phyloP scores from a whole-genome alignment of 2,113 vertebrate genomes.

The Dunckerocampus dactyliophorus region DNA sequence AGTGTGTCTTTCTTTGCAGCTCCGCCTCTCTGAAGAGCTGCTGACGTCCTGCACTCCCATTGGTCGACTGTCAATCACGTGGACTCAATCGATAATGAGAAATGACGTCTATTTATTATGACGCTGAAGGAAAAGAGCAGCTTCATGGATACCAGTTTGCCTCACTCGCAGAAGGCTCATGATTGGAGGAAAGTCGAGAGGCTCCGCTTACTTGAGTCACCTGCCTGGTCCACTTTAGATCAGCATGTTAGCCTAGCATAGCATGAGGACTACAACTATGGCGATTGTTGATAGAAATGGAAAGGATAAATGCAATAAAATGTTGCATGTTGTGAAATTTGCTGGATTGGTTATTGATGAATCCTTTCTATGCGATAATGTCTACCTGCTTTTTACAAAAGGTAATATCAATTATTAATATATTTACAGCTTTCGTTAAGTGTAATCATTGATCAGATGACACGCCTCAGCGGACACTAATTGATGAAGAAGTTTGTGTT shows the following conservation, averaged over 20 bases:
- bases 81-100: slow-evolving; percentile 45
- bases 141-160: background rate
- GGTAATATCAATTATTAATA: too few species aligned
- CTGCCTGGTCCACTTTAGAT: background rate
- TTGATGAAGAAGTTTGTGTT: background rate
- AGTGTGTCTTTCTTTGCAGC: slow-evolving; percentile 75
- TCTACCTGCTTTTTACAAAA: too few species aligned
- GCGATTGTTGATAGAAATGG: slow-evolving; percentile 8
- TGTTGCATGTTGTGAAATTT: slow-evolving; percentile 31
- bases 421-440: too few species aligned
- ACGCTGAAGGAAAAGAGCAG: too few species aligned
- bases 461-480: background rate
- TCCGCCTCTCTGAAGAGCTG: slow-evolving; percentile 83
- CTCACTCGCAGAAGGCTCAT: too few species aligned
- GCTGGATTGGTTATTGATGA: background rate
- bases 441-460: slow-evolving; percentile 7
- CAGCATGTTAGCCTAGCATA: slow-evolving; percentile 5
- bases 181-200: slow-evolving; percentile 1
- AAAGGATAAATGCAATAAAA: slow-evolving; percentile 35
- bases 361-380: too few species aligned
- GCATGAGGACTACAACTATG: background rate
- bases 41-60: slow-evolving; percentile 66
- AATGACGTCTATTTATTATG: too few species aligned
- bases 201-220: background rate
- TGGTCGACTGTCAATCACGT: slow-evolving; percentile 33